A percentile compares a stretch with the other conserved stretches of the same genome.
phyloP scores from a whole-genome alignment of 1,140 invertebrate species.

The Drosophila pseudoananassae region DNA sequence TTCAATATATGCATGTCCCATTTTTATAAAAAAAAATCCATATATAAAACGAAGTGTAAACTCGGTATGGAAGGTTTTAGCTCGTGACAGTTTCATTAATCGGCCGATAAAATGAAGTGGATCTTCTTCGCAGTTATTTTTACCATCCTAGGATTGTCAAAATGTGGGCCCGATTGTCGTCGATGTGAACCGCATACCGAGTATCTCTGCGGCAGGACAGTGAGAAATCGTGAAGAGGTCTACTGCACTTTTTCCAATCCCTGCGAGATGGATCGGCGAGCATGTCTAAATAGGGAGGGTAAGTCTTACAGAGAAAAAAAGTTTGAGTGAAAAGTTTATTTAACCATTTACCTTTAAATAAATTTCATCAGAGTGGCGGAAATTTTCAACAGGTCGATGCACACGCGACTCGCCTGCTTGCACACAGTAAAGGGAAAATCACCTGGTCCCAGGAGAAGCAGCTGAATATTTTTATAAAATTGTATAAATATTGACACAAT shows the following conservation, averaged over 20 bases:
- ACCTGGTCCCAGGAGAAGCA: constrained; percentile 28
- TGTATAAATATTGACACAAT: constrained; percentile 68
- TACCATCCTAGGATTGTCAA: neutral
- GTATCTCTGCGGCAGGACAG: constrained; percentile 35
- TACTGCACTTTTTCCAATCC: constrained; percentile 33
- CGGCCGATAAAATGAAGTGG: neutral
- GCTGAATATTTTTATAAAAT: constrained; percentile 42
- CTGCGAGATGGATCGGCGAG: constrained; percentile 32
- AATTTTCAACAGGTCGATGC: constrained; percentile 41
- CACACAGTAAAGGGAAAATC: constrained; percentile 11
- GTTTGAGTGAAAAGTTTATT: neutral
- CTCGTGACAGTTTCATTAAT: neutral
- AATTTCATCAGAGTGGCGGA: constrained; percentile 37
- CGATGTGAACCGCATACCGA: neutral
- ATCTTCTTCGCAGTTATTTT: neutral
- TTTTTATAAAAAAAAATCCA: constrained; percentile 1
- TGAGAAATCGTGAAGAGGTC: constrained; percentile 25
- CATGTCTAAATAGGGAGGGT: constrained; percentile 34
- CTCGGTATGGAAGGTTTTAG: neutral
- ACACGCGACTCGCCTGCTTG: constrained; percentile 29
- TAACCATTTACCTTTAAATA: neutral
- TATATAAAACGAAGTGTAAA: constrained; percentile 43
- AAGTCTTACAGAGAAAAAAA: neutral
- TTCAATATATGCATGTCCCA: constrained; percentile 24
- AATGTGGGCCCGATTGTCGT: constrained; percentile 8